These are phyloP conservation scores for Microctonus hyperodae DNA, from an alignment of 2,888 invertebrate species.

Conservation along the genomic window DNA sequence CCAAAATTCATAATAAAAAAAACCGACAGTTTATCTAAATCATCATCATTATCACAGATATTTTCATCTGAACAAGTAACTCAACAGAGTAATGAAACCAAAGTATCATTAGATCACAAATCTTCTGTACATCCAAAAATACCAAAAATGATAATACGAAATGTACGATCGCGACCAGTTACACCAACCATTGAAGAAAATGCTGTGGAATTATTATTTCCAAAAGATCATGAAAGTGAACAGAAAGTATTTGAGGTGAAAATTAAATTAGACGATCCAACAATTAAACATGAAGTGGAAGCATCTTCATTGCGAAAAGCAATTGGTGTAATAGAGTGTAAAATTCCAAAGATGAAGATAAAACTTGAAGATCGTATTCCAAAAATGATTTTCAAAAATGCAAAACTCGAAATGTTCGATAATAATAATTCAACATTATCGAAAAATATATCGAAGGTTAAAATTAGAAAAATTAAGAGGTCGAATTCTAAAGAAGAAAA, in stretches of 20 bases:
- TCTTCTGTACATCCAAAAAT: slow-evolving; percentile 51
- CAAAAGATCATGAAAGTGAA: slow-evolving; percentile 37
- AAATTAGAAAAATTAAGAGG: slow-evolving; percentile 48
- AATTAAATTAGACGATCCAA: slow-evolving; percentile 44
- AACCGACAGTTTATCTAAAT: slow-evolving; percentile 45
- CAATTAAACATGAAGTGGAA: slow-evolving; percentile 4
- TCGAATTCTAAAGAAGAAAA: slow-evolving; percentile 29
- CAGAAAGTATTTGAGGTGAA: slow-evolving; percentile 35
- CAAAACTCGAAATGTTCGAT: slow-evolving; percentile 31
- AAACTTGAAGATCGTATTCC: slow-evolving; percentile 49
- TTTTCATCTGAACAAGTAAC: slow-evolving; percentile 19
- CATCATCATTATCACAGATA: slow-evolving; percentile 37
- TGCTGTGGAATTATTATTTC: slow-evolving; percentile 29
- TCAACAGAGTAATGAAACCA: slow-evolving; percentile 21
- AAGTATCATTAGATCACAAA: slow-evolving; percentile 30
- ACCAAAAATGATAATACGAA: slow-evolving; percentile 61
- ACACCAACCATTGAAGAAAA: slow-evolving; percentile 50
- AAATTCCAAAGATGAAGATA: slow-evolving; percentile 55
- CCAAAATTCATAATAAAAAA: slow-evolving; percentile 54
- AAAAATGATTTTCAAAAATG: slow-evolving; percentile 45
- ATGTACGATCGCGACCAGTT: slow-evolving; percentile 54
- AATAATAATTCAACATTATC: slow-evolving; percentile 32
- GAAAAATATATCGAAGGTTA: slow-evolving; percentile 52
- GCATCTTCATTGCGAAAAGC: slow-evolving; percentile 31
- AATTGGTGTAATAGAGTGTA: slow-evolving; percentile 30